These are phyloP conservation scores for Tachina fera DNA, from an alignment of 2,888 invertebrate genomes.

Conservation along the genomic window DNA sequence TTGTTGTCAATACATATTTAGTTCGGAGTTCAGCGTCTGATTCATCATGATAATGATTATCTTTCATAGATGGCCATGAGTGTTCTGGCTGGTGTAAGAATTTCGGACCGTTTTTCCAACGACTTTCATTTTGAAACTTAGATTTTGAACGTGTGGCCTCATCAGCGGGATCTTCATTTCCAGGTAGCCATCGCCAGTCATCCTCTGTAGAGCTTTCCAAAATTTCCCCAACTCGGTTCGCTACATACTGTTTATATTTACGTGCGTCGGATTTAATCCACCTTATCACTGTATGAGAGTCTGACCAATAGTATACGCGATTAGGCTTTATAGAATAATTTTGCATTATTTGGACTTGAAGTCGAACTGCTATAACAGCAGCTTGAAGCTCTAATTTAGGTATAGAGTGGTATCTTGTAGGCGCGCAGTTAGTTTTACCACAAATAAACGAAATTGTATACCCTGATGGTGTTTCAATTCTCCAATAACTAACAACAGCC, in stretches of 20 bases:
- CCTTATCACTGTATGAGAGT: slow-evolving; percentile 49
- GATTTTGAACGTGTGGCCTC: slow-evolving; percentile 39
- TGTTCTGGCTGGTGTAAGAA: slow-evolving; percentile 25
- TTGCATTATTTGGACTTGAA: no score
- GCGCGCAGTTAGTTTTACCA: slow-evolving; percentile 18
- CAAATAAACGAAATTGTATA: neutral
- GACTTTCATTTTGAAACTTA: slow-evolving; percentile 2
- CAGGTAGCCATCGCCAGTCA: slow-evolving; percentile 43
- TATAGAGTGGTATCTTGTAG: neutral
- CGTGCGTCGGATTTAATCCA: slow-evolving; percentile 62
- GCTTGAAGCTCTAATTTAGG: no score
- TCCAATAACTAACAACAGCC: slow-evolving; percentile 16
- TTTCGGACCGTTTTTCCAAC: slow-evolving; percentile 38
- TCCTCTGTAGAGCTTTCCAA: slow-evolving; percentile 15
- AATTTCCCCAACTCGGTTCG: slow-evolving; percentile 45
- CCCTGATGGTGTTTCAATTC: neutral
- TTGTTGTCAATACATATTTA: neutral
- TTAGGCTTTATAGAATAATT: no score
- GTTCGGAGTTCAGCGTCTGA: slow-evolving; percentile 1
- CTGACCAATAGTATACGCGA: slow-evolving; percentile 16
- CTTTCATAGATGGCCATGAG: slow-evolving; percentile 14
- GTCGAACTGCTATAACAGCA: no score
- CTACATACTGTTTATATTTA: slow-evolving; percentile 59
- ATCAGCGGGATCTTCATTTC: slow-evolving; percentile 27
- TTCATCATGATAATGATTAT: neutral